phyloP scores from a whole-genome alignment of 2,888 invertebrate species.

The Dynastes tityus region DNA sequence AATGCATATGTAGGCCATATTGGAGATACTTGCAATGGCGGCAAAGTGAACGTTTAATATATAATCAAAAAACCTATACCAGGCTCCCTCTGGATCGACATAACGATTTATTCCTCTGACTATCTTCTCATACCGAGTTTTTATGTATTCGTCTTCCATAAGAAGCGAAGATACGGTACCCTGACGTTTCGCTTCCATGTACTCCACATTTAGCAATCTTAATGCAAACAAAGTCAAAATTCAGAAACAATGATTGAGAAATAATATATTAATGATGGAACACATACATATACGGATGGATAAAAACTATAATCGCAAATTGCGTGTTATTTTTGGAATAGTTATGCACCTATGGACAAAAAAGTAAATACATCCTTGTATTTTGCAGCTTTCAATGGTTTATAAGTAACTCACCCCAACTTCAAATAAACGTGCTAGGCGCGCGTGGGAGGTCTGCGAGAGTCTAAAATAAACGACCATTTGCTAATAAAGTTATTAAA shows the following conservation, averaged over 20 bases:
- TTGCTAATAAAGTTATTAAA: too few species aligned
- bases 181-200: neutral
- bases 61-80: conserved; percentile 49
- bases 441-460: too few species aligned
- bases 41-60: conserved; percentile 48
- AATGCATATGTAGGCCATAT: conserved; percentile 40
- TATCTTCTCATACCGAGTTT: conserved; percentile 37
- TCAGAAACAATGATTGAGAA: neutral
- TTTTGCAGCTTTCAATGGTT: too few species aligned
- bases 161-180: neutral
- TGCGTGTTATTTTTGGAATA: too few species aligned
- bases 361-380: too few species aligned
- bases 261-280: too few species aligned
- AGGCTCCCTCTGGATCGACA: conserved; percentile 22
- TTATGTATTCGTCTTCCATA: neutral
- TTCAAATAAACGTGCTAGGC: too few species aligned
- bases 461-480: too few species aligned
- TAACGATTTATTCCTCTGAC: conserved; percentile 33
- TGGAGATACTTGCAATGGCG: conserved; percentile 29
- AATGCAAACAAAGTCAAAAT: neutral
- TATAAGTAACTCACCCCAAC: too few species aligned
- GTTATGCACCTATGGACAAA: too few species aligned
- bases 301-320: too few species aligned
- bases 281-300: too few species aligned
- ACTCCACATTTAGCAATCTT: conserved; percentile 42